A percentile compares a stretch with the other conserved stretches of the same genome.
Conservation (phyloP, 2,888 invertebrate species). For the Rhorus exstirpatorius region DNA sequence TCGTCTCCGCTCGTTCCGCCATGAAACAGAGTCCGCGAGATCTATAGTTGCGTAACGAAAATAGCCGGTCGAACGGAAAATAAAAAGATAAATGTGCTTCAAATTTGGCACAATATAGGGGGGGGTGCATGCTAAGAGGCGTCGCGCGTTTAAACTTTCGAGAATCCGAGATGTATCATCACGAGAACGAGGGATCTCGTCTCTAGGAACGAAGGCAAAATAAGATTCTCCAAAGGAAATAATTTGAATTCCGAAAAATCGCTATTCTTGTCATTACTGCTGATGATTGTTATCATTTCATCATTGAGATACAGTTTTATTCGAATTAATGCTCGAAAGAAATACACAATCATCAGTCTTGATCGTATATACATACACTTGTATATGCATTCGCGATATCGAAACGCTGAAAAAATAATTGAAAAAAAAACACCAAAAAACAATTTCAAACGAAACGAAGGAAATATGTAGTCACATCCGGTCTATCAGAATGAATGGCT, state of each 20-base stretch:
- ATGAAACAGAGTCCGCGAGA: conserved; percentile 33
- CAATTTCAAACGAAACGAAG: conserved; percentile 76
- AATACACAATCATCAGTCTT: background rate
- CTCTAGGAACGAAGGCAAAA: background rate
- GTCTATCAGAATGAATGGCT: conserved; percentile 82
- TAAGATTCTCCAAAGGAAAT: background rate
- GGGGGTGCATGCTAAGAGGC: too few relatives aligned
- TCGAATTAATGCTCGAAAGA: too few relatives aligned
- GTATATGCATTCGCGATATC: background rate
- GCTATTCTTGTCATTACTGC: too few relatives aligned
- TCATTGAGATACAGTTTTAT: too few relatives aligned
- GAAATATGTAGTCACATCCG: conserved; percentile 84
- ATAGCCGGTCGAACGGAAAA: background rate
- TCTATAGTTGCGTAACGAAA: conserved; percentile 54
- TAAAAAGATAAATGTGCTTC: conserved; percentile 15
- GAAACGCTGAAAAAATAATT: background rate
- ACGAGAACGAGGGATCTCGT: conserved; percentile 12
- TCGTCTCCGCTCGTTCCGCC: conserved; percentile 19
- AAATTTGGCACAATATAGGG: conserved; percentile 29
- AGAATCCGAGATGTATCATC: background rate
- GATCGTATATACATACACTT: too few relatives aligned
- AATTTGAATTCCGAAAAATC: background rate
- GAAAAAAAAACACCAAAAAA: conserved; percentile 12
- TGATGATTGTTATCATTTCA: too few relatives aligned
- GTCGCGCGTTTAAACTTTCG: conserved; percentile 46